Conservation (phyloP, 2,113 vertebrate genomes). For the Urocolius indicus region DNA sequence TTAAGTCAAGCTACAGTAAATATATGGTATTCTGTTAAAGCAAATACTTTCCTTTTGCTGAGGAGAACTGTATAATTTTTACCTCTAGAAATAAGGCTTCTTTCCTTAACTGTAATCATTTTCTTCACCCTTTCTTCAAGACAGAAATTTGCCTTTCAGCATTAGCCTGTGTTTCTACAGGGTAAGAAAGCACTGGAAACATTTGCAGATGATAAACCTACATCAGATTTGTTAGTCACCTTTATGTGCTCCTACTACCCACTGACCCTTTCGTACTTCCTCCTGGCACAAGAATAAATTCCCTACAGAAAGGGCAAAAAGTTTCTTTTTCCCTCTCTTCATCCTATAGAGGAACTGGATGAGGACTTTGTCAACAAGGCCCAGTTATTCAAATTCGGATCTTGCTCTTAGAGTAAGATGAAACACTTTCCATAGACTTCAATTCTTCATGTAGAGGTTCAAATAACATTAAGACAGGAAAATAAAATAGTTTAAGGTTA, state of each 20-base stretch:
- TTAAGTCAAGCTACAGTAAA: not conserved
- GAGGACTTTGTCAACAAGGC: not conserved
- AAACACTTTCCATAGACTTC: not conserved
- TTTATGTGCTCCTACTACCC: not conserved
- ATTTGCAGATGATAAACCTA: not conserved
- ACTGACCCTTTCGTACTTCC: not conserved
- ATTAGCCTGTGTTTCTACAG: not conserved
- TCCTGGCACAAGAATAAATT: not conserved
- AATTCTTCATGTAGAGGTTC: not conserved
- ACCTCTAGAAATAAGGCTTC: not conserved
- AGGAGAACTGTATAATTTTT: not conserved
- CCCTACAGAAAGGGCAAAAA: not conserved
- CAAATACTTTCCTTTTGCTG: not conserved
- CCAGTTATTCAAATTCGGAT: not conserved
- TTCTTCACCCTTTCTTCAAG: not conserved
- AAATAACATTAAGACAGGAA: not conserved
- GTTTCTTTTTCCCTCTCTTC: not conserved
- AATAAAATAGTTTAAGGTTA: not conserved
- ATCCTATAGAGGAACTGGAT: not conserved
- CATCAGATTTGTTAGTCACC: not conserved
- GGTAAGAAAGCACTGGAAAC: not conserved
- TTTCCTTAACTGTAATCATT: not conserved
- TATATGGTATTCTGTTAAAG: rapidly evolving
- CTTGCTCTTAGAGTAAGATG: not conserved
- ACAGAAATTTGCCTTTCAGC: not conserved